Evolutionary conservation across 2,113 vertebrate species (phyloP), one percentile per base, ranked within the genome.

Genomic region (Ageneiosus marmoratus): DNA sequence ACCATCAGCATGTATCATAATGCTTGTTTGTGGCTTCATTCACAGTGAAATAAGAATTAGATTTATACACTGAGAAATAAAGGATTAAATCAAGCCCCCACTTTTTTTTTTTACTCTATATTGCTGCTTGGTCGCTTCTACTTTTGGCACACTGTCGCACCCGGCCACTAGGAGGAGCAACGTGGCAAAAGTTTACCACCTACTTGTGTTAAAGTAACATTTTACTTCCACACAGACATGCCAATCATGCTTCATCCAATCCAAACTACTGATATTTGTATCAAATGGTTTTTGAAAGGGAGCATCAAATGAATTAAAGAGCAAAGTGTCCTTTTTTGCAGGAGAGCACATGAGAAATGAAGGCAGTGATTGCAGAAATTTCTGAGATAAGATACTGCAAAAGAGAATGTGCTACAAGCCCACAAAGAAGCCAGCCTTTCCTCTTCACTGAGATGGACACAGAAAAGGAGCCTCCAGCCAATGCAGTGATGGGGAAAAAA

Each of bases 401-500:
- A 65, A 24, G 13, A 69, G 20, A 80, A 51, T 34, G 6, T 27
- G 12, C 44, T 48, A 1, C 41, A 70, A 72, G 41, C 67, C 67
- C 67, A 46, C 27, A 44, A 20, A 51, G 22, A 20, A 70, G 37
- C 24, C 78, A 44, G 27, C 2, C 13, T 37, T 70, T 53, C 50
- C 15, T 24, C 15, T 27, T 81, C 37, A 22, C 16, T 60, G 67
- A 81, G 53, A 1, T 29, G 27, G 32, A 56, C 48, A 15, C 11
- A 81, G 46, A 12, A 27, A 62, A 82, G 9, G 15, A 74, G 51
- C 32, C 29, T 69, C 44, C 60, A 12, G n/a, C 32, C 16, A 37
- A 58, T 9, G 50, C 20, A 78, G 55, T 73, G 76, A 82, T 62
- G 65, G 5, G 56, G 22, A 48, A 70, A 77, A 87, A 79, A 29